A percentile compares a stretch with the other conserved stretches of the same genome.
Evolutionary conservation across 30 jellyfish, hydroid and myxozoan species (phyloP).

Genomic region (Clytia hemisphaerica): DNA sequence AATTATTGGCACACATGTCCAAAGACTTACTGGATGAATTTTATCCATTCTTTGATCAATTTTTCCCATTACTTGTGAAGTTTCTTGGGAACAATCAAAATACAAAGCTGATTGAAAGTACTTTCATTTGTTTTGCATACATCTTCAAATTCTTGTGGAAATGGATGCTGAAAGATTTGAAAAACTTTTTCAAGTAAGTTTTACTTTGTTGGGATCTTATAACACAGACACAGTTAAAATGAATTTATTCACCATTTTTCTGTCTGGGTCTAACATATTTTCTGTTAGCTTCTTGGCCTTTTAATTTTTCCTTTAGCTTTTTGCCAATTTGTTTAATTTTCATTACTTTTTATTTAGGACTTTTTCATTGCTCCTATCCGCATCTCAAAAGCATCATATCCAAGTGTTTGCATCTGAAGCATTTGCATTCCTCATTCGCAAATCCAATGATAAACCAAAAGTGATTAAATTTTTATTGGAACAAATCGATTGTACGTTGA

Average conservation of each 20-base stretch:
- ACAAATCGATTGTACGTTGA: slow-evolving; percentile 28
- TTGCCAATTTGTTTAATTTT: background rate
- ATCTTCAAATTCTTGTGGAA: slow-evolving; percentile 75
- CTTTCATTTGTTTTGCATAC: slow-evolving; percentile 68
- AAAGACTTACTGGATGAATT: slow-evolving; percentile 65
- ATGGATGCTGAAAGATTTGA: slow-evolving; percentile 49
- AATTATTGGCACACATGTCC: slow-evolving; percentile 60
- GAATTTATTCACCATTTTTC: background rate
- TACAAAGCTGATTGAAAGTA: slow-evolving; percentile 56
- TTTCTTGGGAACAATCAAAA: slow-evolving; percentile 39
- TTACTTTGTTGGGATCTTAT: background rate
- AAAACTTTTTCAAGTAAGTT: slow-evolving; percentile 47
- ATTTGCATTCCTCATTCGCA: slow-evolving; percentile 60
- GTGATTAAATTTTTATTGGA: slow-evolving; percentile 5
- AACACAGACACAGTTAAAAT: background rate
- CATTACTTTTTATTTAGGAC: slow-evolving; percentile 22
- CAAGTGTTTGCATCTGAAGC: slow-evolving; percentile 76
- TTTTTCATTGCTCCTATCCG: slow-evolving; percentile 39
- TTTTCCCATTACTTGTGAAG: slow-evolving; percentile 21
- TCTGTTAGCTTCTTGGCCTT: background rate
- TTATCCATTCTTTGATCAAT: slow-evolving; percentile 50
- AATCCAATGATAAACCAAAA: slow-evolving; percentile 30
- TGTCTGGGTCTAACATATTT: background rate
- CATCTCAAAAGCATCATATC: slow-evolving; percentile 50
- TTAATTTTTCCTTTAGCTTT: background rate